Evolutionary conservation across 2,888 invertebrate genomes (phyloP), one percentile per base, ranked within the genome.

Genomic region (Nasonia oneida): DNA sequence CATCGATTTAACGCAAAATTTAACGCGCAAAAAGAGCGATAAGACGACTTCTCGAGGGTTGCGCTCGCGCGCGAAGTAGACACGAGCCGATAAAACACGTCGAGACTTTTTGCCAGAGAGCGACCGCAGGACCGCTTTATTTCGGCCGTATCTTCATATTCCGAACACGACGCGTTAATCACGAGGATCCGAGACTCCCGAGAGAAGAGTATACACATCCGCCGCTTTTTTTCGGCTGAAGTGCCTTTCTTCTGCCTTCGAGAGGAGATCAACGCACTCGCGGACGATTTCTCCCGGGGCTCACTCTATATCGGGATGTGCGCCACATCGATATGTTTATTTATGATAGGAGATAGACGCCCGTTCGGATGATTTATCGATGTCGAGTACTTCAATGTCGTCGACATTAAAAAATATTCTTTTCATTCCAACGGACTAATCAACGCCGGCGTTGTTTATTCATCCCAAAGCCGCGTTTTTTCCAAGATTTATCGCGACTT

Each of bases 101-200:
- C 42, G 64, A 29, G 29, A 29, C 23, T 79, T 29, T 70, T 70
- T 64, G 15, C n/a, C 18, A 2, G 6, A 1, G 39, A 1, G 39
- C 15, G 23, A 29, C 53, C 53, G 23, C 53, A 8, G 23, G 77
- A 37, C 57, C 57, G 15, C 78, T 79, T 70, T 70, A 18, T 79
- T 79, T 53, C 70, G 37, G 71, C 57, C 80, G 80, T 71, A 80
- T 81, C 81, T 82, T 75, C 64, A 67, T 67, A 82, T 82, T 82
- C 81, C 39, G 75, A 10, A 18, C 81, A 50, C 81, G 81, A n/a
- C 33, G 50, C 64, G 74, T 82, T 82, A 82, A 82, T 82, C 81
- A 82, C 75, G 67, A 29, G 73, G 12, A 29, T 33, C 10, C 29
- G 37, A 33, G 39, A n/a, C 42, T 39, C 39, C 57, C n/a, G n/a